Percentiles rank a stretch among this genome's conserved stretches.
phyloP scores from a whole-genome alignment of 2,113 vertebrate genomes.

The Hippotragus niger region DNA sequence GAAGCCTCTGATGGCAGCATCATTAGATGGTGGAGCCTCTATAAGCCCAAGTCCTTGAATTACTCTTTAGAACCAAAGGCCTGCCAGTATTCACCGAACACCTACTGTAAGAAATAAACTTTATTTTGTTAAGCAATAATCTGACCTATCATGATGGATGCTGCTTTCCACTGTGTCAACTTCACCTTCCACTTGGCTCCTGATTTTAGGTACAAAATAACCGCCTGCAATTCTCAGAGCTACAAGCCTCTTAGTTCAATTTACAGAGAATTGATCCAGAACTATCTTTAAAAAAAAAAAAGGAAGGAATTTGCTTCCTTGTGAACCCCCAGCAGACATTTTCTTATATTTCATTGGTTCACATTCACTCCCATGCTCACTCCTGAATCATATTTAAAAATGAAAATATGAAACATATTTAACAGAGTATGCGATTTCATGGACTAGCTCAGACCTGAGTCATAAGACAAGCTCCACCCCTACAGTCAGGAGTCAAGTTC shows the following conservation, averaged over 20 bases:
- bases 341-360: background rate
- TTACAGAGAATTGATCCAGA: background rate
- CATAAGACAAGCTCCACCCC: background rate
- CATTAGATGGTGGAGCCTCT: background rate
- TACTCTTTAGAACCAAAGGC: background rate
- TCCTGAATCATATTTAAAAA: background rate
- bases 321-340: background rate
- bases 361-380: background rate
- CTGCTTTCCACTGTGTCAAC: background rate
- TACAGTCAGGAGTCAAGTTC: background rate
- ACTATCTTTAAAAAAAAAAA: background rate
- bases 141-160: background rate
- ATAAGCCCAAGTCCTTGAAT: background rate
- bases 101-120: background rate
- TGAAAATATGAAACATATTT: background rate
- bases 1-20: background rate
- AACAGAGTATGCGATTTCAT: background rate
- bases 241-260: background rate
- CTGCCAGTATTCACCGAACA: background rate
- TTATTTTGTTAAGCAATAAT: background rate
- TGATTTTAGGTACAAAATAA: background rate
- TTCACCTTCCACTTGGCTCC: background rate
- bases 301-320: background rate
- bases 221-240: background rate
- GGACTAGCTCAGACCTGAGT: background rate